Conservation (phyloP, 2,113 vertebrate species). For the Speoplatyrhinus poulsoni region DNA sequence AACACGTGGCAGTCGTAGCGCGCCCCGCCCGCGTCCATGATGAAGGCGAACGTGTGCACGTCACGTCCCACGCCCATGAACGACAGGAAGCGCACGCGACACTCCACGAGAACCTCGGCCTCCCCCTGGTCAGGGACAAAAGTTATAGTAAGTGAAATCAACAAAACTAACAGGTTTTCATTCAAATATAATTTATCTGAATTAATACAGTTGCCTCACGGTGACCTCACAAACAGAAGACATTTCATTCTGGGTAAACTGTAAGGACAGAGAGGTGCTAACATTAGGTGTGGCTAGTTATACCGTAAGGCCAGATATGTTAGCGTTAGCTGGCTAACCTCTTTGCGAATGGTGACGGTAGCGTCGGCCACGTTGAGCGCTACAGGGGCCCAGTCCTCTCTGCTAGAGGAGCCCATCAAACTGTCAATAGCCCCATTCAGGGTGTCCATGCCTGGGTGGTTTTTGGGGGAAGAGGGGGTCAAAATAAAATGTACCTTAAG, state of each 20-base stretch:
- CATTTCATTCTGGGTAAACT: too few species aligned
- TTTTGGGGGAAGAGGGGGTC: background rate
- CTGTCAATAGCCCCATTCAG: slow-evolving; percentile 92
- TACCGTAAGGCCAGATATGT: too few species aligned
- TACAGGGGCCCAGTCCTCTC: slow-evolving; percentile 89
- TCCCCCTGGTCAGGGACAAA: slow-evolving; percentile 75
- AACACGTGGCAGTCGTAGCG: slow-evolving; percentile 94
- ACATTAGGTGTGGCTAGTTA: too few species aligned
- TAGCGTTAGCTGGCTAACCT: slow-evolving; percentile 69
- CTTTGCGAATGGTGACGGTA: slow-evolving; percentile 93
- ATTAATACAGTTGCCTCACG: too few species aligned
- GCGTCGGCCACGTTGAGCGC: slow-evolving; percentile 95
- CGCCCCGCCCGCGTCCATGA: slow-evolving; percentile 95
- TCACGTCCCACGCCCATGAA: slow-evolving; percentile 97
- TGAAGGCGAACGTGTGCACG: slow-evolving; percentile 91
- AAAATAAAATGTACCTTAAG: slow-evolving; percentile 2
- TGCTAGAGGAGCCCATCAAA: slow-evolving; percentile 80
- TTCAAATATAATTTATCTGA: too few species aligned
- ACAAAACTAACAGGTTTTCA: background rate
- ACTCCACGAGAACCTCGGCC: slow-evolving; percentile 92
- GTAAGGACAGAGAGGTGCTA: too few species aligned
- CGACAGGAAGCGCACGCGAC: slow-evolving; percentile 94
- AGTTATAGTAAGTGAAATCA: background rate
- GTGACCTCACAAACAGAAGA: too few species aligned
- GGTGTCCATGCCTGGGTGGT: slow-evolving; percentile 88